Base-by-base conservation (phyloP, 2,113 vertebrate species). In the Hoplias malabaricus region DNA sequence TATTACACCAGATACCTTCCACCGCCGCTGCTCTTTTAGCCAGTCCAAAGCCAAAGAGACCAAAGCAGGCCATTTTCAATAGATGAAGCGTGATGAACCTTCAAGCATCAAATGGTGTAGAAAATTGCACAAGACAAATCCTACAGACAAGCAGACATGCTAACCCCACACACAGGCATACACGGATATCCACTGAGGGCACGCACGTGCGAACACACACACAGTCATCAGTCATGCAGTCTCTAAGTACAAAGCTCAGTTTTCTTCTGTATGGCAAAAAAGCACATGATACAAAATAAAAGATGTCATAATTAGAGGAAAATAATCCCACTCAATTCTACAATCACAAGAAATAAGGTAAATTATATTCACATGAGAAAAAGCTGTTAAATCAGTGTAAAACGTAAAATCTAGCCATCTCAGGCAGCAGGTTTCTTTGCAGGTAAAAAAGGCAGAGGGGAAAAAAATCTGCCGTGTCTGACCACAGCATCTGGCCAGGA, bases 1-100 rank as follows among this genome's bases (percentile, higher is more conserved):
- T 84, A 79, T 81, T 84, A 74, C 83, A 50, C 69, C 74, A 82
- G 74, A 80, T 77, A 67, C 21, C 75, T 56, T 67, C 53, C 19
- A 63, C 72, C 65, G 19, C 57, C 29, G 56, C 57, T 42, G 56
- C 71, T 68, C 75, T 74, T 65, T 63, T 69, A n/a, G 40, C 65
- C 43, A 5, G 16, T 34, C 70, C 53, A 74, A 61, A 68, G 70
- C 34, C 48, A 40, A 27, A 57, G 43, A 46, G 43, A 68, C 34
- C 70, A 76, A 65, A 78, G 43, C 14, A 40, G 57, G 38, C 31
- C 38, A 31, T 65, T 78, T 62, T 42, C 63, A 61, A 66, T 63
- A 61, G 23, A 61, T 72, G 23, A 71, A 69, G 54, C 53, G 27
- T 43, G 27, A 68, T 48, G 63, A 73, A 62, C 42, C 65, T 69